Conservation (phyloP, 2,888 invertebrate species). For the Athetis lepigone region DNA sequence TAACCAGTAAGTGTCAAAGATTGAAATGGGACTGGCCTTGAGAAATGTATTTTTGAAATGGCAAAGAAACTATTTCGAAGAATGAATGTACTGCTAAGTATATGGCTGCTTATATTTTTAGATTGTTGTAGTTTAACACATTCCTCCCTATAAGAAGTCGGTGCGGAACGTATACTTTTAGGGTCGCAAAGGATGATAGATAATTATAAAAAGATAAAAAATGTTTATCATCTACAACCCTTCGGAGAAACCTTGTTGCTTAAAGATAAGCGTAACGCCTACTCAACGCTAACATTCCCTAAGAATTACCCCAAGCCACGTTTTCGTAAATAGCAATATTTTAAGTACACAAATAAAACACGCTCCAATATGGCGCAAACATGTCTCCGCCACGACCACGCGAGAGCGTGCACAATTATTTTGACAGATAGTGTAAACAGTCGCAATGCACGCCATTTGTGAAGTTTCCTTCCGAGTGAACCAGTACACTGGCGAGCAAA, state of each 20-base stretch:
- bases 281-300: neutral
- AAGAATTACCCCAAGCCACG: neutral
- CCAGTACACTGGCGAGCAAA: constrained; percentile 44
- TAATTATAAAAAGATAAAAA: no score
- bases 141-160: no score
- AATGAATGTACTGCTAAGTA: neutral
- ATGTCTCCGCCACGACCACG: constrained; percentile 27
- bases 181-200: no score
- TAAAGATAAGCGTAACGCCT: constrained; percentile 3
- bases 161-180: no score
- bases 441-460: constrained; percentile 45
- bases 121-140: neutral
- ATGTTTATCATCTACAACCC: neutral
- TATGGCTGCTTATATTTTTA: neutral
- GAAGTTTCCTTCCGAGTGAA: constrained; percentile 52
- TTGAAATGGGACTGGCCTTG: constrained; percentile 4
- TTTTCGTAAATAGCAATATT: constrained; percentile 3
- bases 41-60: neutral
- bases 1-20: neutral
- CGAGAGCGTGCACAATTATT: constrained; percentile 52
- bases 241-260: neutral
- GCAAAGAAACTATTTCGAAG: neutral
- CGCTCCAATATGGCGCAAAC: constrained; percentile 17
- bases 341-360: constrained; percentile 16
- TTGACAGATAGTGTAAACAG: constrained; percentile 61